Conservation (phyloP, 2,888 invertebrate genomes). For the Hemaris fuciformis region DNA sequence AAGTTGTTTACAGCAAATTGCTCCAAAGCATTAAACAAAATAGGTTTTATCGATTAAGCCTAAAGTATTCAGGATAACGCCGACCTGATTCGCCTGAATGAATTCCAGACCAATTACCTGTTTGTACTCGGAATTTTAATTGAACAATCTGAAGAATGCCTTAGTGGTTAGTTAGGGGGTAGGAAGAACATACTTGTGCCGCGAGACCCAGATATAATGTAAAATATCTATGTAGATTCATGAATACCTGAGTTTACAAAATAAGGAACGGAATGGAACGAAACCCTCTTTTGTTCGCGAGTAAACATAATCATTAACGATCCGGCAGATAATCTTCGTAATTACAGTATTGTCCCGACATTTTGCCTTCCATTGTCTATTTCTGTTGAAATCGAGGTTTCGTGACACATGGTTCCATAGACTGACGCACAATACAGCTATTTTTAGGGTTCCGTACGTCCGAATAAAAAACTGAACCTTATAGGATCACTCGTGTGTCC, state of each 20-base stretch:
- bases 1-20: too few relatives aligned
- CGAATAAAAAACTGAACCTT: too few relatives aligned
- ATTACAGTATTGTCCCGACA: conserved; percentile 21
- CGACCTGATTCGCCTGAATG: not conserved
- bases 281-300: conserved; percentile 5
- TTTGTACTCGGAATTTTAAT: not conserved
- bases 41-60: not conserved
- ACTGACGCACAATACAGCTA: too few relatives aligned
- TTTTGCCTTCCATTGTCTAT: conserved; percentile 15
- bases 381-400: not conserved
- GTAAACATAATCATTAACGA: conserved; percentile 15
- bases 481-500: too few relatives aligned
- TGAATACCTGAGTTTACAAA: too few relatives aligned
- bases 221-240: too few relatives aligned
- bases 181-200: too few relatives aligned
- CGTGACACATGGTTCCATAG: conserved; percentile 8
- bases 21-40: too few relatives aligned
- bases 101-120: not conserved
- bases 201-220: too few relatives aligned
- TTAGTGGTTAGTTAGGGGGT: not conserved
- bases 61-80: not conserved
- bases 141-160: not conserved
- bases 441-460: too few relatives aligned
- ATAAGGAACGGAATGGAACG: not conserved
- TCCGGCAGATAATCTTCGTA: conserved; percentile 20